Base-by-base conservation (phyloP, 2,113 vertebrate species). In the Phrynocephalus versicolor region DNA sequence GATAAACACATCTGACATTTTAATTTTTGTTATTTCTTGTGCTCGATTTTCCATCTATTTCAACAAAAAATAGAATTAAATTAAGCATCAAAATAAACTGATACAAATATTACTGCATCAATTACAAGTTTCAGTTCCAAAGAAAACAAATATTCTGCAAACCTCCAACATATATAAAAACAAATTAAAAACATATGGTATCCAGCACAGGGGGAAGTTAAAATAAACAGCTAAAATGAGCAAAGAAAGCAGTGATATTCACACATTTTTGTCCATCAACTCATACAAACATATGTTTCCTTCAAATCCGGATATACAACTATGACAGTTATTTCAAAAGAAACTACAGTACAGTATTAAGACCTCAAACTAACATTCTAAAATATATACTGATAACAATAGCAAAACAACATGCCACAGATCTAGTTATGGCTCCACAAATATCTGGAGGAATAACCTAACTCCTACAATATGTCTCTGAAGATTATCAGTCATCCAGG, bases 361-460 rank as follows among this genome's bases (percentile, higher is more conserved):
- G 18, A 58, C 67, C 2, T 14, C 12, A 55, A 94, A 86, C 64
- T 85, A 80, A 72, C 51, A 55, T 85, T 58, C 41, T 71, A 77
- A 39, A 76, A 86, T 57, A 23, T 12, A 2, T 15, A 81, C 51
- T 2, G 79, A 1, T 65, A 89, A 78, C 23, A 18, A 1, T n/a
- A 87, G 62, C 64, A 1, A 13, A 82, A 65, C 84, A 69, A 30
- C 84, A 0, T 1, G 1, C 30, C 69, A 64, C 7, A 84, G 83
- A 74, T 0, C 58, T 5, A 58, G 8, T 73, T 89, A 87, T 0
- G 1, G 60, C 76, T 87, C 55, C 88, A 60, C 25, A 58, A 51
- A 39, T 89, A 37, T 67, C 81, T 70, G 33, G 60, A 9, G 6
- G 58, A 30, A 45, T 30, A 77, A 77, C 51, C 2, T 18, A 55